Conservation (phyloP, 2,888 invertebrate genomes). For the Mylabris sibirica region DNA sequence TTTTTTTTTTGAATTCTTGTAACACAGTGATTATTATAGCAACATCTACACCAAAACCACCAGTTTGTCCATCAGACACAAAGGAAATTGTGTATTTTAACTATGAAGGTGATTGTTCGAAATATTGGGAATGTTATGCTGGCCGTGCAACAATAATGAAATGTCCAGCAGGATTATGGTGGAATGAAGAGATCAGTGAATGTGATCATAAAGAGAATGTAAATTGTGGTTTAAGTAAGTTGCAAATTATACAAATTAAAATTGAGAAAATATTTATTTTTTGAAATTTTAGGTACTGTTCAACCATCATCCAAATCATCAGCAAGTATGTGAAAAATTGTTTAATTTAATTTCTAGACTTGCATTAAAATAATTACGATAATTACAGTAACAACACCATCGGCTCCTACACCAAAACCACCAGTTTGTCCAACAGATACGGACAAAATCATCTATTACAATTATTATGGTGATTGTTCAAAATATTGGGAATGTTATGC, state of each 20-base stretch:
- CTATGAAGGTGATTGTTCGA: slow-evolving; percentile 20
- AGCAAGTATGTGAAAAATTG: too few species aligned
- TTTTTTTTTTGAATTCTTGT: too few species aligned
- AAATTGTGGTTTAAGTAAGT: slow-evolving; percentile 8
- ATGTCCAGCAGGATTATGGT: slow-evolving; percentile 26
- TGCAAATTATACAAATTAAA: too few species aligned
- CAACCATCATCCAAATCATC: background rate
- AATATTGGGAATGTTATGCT: slow-evolving; percentile 27
- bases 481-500: slow-evolving; percentile 28
- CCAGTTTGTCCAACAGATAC: background rate
- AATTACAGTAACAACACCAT: too few species aligned
- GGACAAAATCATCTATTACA: background rate
- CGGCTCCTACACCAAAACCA: background rate
- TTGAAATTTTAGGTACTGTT: background rate
- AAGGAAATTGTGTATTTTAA: background rate
- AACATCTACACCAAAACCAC: background rate
- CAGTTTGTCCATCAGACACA: background rate
- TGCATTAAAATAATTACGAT: too few species aligned
- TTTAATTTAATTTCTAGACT: too few species aligned
- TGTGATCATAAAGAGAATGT: slow-evolving; percentile 29
- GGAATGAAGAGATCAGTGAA: slow-evolving; percentile 24
- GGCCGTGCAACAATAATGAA: slow-evolving; percentile 7
- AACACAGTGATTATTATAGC: background rate
- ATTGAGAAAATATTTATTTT: too few species aligned
- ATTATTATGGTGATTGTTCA: slow-evolving; percentile 17